Percentiles rank a stretch among this genome's conserved stretches.
These are phyloP conservation scores for Monarcha castaneiventris DNA, from an alignment of 2,113 vertebrate genomes.

Conservation along the genomic window DNA sequence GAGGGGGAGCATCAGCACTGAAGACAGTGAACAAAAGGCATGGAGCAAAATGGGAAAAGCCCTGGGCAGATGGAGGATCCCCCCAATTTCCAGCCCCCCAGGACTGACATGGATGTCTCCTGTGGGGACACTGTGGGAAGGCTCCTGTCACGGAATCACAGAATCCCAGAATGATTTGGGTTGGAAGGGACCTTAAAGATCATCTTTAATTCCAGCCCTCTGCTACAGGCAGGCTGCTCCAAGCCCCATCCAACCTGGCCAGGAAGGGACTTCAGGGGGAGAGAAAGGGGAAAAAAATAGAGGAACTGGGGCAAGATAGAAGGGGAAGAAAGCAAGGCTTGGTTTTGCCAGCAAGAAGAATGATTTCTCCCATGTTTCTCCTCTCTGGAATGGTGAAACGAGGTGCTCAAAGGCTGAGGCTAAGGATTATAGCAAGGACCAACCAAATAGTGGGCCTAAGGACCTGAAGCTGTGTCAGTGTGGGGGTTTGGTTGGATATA, in stretches of 20 bases:
- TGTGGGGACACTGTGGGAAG: neutral
- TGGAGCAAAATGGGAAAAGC: neutral
- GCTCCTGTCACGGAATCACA: neutral
- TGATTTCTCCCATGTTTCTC: neutral
- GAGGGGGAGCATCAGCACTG: neutral
- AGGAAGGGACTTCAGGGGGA: neutral
- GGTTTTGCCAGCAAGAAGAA: neutral
- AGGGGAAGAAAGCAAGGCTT: neutral
- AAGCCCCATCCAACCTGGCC: neutral
- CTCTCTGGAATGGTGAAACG: neutral
- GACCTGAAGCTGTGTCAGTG: neutral
- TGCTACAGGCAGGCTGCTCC: neutral
- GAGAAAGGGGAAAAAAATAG: neutral
- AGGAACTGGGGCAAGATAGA: neutral
- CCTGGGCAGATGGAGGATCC: neutral
- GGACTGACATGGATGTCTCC: neutral
- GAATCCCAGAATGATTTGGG: neutral
- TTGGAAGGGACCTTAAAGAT: neutral
- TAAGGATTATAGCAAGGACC: neutral
- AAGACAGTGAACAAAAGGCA: rapidly evolving
- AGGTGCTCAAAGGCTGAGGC: neutral
- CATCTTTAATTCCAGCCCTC: neutral
- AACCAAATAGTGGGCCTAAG: neutral
- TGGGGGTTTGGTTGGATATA: rapidly evolving
- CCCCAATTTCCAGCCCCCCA: too few species aligned